Evolutionary conservation across 1,140 invertebrate genomes (phyloP).

Genomic region (Myzus persicae): DNA sequence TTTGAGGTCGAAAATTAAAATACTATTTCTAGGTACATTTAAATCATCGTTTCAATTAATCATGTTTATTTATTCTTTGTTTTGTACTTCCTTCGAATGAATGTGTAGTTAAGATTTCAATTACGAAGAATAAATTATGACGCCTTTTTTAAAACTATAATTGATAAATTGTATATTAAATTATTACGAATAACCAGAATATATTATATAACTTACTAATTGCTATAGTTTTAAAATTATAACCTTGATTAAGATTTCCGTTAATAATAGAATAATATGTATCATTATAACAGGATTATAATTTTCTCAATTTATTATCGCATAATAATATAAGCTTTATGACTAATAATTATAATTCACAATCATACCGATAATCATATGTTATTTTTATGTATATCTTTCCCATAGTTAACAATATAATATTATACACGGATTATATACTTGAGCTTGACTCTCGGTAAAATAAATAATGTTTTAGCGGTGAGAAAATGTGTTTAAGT

Average conservation of each 20-base stretch:
- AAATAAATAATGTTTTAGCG: background rate
- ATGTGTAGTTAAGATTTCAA: background rate
- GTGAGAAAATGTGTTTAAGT: background rate
- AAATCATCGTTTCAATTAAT: background rate
- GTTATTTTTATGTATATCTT: background rate
- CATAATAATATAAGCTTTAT: background rate
- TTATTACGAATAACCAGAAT: background rate
- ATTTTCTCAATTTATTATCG: background rate
- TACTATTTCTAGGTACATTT: background rate
- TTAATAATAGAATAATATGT: background rate
- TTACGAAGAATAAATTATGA: background rate
- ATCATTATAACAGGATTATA: background rate
- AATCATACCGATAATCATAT: background rate
- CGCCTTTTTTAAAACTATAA: background rate
- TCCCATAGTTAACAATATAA: background rate
- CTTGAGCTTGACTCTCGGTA: background rate
- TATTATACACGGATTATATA: background rate
- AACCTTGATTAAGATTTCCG: background rate
- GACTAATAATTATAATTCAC: background rate
- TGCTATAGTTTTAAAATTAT: background rate
- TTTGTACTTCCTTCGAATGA: background rate
- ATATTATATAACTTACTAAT: background rate
- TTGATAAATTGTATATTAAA: background rate
- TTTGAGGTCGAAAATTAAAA: background rate
- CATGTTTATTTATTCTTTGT: background rate